Evolutionary conservation across 2,113 vertebrate species (phyloP), one percentile per base, ranked within the genome.

Genomic region (Strix uralensis): DNA sequence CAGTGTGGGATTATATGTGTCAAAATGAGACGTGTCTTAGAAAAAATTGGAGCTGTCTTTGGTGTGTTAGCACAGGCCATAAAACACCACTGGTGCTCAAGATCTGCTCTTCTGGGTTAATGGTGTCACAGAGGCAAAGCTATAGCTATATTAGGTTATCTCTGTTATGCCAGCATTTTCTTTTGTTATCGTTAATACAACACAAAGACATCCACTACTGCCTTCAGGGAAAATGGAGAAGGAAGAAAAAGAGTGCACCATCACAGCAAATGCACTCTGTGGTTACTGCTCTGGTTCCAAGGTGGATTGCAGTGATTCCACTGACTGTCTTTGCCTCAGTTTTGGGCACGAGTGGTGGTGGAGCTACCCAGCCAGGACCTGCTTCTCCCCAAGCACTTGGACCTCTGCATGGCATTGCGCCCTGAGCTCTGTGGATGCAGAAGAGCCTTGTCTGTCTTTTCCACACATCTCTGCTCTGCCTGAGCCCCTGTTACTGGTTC

Each of bases 401-500:
- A 73, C 4, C 3, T 52, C 32, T 69, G 6, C 69, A 15, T 15
- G 25, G 17, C 42, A 62, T 16, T 1, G 2, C 5, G 6, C 5
- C 21, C 30, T 34, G 51, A 61, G 54, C 3, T 18, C 10, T 52
- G 44, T 7, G 44, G n/a, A 15, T 46, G 21, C 1, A 1, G 12
- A 59, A 40, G 9, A 73, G 6, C 46, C 29, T 66, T 83, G 34
- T 12, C 15, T 54, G 32, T 3, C 5, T 65, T 61, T 77, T 59
- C 25, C 27, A 55, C 16, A 40, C 3, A 21, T 36, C 25, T 66
- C 30, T 66, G 32, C 17, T 66, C 55, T 42, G 27, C 4, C 3
- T 10, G 13, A 81, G 13, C 7, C 1, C 3, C 13, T 0, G 1
- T 25, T 27, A 65, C 5, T n/a, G 12, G 4, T 29, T 42, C 15